Evolutionary conservation across 2,797 vertebrate genomes (phyloP), one percentile per base, ranked within the genome.

Genomic region (Pteronotus mesoamericanus): DNA sequence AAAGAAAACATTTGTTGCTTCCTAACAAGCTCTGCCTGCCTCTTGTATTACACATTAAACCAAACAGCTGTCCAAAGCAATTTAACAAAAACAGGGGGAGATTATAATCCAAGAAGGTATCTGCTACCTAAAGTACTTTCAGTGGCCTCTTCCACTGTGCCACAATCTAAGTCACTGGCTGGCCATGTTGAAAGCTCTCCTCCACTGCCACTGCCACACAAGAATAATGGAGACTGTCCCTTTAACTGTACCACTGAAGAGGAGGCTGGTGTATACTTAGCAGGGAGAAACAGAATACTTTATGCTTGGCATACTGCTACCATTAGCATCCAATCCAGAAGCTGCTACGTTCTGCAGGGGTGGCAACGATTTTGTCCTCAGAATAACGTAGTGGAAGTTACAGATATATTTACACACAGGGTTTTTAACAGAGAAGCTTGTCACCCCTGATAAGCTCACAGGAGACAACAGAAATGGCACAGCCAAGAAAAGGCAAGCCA

Each of bases 321-420:
- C 91, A 77, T 16, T 96, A 93, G 94, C 88, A 93, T 94, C 68
- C 37, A 95, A 86, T 69, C 55, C 34, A 96, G 74, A 97, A 90
- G 78, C 83, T 94, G 79, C 86, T 93, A 16, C 66, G 94, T 95
- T 96, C 92, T 91, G 42, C 86, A 92, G 69, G 92, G 90, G 92
- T 91, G 97, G 91, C 94, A 97, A 94, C 87, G 95, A 91, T 89
- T 96, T 94, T 96, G 68, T 96, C 86, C 82, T 96, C 42, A 3
- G 66, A 82, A 97, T 95, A 95, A 90, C 42, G 88, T 79, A 96
- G 92, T 97, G 53, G 75, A 94, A 97, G 80, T 93, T 88, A 96
- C 7, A 94, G 90, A 72, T 96, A 94, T 96, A 96, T 96, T 96
- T 94, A 94, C 64, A 21, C 86, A 87, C 48, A 82, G 68, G 64